Evolutionary conservation across 1,140 invertebrate species (phyloP).

Genomic region (Ephestia elutella): DNA sequence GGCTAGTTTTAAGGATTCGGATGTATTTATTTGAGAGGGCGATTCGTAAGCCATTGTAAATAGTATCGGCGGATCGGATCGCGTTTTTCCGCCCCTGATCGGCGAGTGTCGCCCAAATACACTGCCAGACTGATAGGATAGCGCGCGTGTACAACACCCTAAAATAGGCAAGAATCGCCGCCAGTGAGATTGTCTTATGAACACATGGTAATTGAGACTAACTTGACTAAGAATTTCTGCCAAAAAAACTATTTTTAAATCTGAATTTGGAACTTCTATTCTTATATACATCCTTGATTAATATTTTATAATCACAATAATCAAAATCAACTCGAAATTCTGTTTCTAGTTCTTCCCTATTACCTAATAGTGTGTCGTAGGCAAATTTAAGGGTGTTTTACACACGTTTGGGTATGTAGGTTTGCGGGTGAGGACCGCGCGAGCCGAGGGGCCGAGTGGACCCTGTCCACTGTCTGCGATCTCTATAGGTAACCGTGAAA

Average conservation of each 20-base stretch:
- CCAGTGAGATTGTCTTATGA: background rate
- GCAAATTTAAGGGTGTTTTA: conserved; percentile 4
- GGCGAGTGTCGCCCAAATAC: conserved; percentile 51
- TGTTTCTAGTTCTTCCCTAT: background rate
- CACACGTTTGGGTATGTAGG: conserved; percentile 14
- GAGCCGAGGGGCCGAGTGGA: conserved; percentile 55
- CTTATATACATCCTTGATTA: background rate
- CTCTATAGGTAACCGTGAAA: conserved; percentile 64
- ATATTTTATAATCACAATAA: background rate
- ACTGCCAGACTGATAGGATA: conserved; percentile 9
- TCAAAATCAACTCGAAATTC: background rate
- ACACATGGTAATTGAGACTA: background rate
- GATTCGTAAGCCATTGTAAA: conserved; percentile 64
- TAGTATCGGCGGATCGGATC: conserved; percentile 60
- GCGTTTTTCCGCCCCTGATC: conserved; percentile 49
- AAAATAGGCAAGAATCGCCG: background rate
- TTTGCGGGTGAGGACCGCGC: conserved; percentile 49
- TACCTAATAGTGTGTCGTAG: background rate
- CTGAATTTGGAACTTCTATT: background rate
- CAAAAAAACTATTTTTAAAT: background rate
- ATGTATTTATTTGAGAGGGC: conserved; percentile 68
- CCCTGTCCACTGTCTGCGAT: conserved; percentile 62
- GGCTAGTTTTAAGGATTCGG: conserved; percentile 63
- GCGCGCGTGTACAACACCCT: conserved; percentile 3
- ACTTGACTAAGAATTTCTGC: background rate